Percentiles rank a stretch among this genome's conserved stretches.
Evolutionary conservation across 2,888 invertebrate species (phyloP).

Genomic region (Mythimna ferrago): DNA sequence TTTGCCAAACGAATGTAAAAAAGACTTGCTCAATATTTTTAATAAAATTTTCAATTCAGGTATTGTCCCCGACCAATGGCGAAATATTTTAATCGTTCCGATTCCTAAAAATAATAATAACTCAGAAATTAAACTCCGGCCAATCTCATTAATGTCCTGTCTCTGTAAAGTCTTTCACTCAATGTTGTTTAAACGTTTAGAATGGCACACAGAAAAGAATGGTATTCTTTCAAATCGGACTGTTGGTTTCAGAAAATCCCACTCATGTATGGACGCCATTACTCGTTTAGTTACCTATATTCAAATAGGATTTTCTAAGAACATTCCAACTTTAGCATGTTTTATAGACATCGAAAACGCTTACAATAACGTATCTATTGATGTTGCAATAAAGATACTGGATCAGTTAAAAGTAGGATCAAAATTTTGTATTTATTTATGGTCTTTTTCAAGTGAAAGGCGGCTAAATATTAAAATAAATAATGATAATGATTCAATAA

Average conservation of each 20-base stretch:
- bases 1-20: background rate
- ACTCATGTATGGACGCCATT: background rate
- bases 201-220: background rate
- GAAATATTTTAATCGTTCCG: no score
- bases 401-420: background rate
- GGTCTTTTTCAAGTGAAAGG: background rate
- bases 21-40: no score
- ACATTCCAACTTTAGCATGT: background rate
- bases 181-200: background rate
- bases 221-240: background rate
- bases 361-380: no score
- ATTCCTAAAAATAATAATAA: no score
- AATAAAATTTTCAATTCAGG: background rate
- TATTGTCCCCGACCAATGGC: no score
- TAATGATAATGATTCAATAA: background rate
- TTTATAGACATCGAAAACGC: no score
- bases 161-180: background rate
- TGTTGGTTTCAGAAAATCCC: background rate
- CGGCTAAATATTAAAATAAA: background rate
- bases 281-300: background rate
- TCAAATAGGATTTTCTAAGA: background rate
- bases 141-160: background rate
- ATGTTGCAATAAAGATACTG: no score
- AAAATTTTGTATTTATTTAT: background rate
- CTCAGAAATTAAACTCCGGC: no score